Evolutionary conservation across 64 coral and sea anemone genomes (phyloP), one percentile per base, ranked within the genome.

Genomic region (Montipora capricornis): DNA sequence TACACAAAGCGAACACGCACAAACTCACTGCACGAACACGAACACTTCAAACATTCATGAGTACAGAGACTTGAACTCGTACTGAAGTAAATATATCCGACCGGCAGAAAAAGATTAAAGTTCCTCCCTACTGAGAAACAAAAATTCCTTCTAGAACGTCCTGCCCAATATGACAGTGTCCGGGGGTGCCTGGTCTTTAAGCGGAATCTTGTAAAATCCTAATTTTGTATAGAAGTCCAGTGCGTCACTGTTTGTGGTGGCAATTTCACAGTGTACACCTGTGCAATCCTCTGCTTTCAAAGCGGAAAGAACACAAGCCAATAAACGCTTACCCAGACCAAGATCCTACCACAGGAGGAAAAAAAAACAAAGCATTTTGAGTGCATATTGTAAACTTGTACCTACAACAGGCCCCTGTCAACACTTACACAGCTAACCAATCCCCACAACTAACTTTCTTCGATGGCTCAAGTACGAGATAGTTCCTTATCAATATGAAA

Each of bases 271-370:
- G 78, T 99, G 96, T 5, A 99, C 97, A 58, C 94, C 95, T 58
- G 80, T 94, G n/a, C 95, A 91, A 13, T 95, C 97, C 66, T 99
- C 97, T 44, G 95, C 88, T 78, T 99, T 99, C 9, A 99, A 80
- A 3, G 95, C 97, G 20, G 97, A 99, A 13, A 99, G 79, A 80
- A 99, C 91, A 69, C 97, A 99, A 5, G 89, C 94, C 46, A 99
- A 64, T 15, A 99, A 68, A 14, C 97, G 92, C 46, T 99, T 96
- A 29, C 92, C 94, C n/a, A 96, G 73, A 44, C 92, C 95, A 74
- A 92, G 94, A 8, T 91, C 89, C 97, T 99, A 47, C 13, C 62
- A 83, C 4, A 68, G 22, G 47, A 15, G 26, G 64, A 20, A 3
- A 46, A 12, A n/a, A 49, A 49, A 24, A 3, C 22, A 11, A 37